A percentile compares a stretch with the other conserved stretches of the same genome.
phyloP scores from a whole-genome alignment of 2,113 vertebrate genomes.

The Hippolais icterina region DNA sequence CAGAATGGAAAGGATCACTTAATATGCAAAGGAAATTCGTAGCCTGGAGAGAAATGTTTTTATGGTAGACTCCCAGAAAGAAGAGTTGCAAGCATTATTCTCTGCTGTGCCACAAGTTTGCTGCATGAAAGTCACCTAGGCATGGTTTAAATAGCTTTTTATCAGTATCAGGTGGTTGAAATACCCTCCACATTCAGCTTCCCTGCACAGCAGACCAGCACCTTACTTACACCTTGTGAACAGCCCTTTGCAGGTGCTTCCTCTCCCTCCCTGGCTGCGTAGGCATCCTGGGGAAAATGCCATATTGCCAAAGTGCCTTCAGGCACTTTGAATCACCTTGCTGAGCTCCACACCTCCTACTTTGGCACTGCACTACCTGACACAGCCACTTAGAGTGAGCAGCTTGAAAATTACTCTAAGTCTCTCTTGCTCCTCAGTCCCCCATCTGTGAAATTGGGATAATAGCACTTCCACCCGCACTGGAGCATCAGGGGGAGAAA shows the following conservation, averaged over 20 bases:
- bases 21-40: constrained; percentile 41
- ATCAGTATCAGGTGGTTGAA: neutral
- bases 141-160: neutral
- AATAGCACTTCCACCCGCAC: constrained; percentile 18
- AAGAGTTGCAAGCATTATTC: neutral
- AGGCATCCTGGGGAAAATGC: neutral
- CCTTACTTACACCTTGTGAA: neutral
- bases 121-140: neutral
- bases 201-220: neutral
- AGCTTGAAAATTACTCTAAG: constrained; percentile 45
- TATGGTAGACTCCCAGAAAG: constrained; percentile 16
- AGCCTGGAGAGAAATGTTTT: constrained; percentile 26
- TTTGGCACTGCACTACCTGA: constrained; percentile 1
- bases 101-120: neutral
- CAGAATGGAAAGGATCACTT: constrained; percentile 34
- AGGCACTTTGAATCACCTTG: constrained; percentile 3
- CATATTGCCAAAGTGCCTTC: neutral
- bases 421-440: constrained; percentile 30
- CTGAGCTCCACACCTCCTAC: neutral
- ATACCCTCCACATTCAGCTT: neutral
- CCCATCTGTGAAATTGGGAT: constrained; percentile 54
- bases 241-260: neutral
- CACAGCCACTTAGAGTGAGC: constrained; percentile 1
- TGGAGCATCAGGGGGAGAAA: constrained; percentile 3
- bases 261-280: neutral